Conservation (phyloP, 2,113 vertebrate genomes). For the Perca schrenkii region DNA sequence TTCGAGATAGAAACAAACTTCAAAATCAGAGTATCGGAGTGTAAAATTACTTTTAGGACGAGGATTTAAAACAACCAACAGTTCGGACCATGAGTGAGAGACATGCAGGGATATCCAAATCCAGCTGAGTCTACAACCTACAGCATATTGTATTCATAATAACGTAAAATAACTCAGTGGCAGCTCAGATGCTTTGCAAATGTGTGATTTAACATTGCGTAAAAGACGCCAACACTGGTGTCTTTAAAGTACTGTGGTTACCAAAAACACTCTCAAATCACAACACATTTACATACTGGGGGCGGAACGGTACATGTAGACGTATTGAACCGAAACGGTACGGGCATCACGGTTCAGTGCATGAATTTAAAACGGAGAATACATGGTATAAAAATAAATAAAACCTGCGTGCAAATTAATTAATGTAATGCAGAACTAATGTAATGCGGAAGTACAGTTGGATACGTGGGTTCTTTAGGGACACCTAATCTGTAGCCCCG, state of each 20-base stretch:
- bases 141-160: not conserved
- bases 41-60: not conserved
- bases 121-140: not conserved
- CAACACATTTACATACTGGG: not conserved
- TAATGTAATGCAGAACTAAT: no score
- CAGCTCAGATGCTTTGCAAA: not conserved
- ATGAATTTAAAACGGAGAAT: no score
- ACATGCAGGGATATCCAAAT: not conserved
- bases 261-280: not conserved
- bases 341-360: no score
- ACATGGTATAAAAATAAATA: no score
- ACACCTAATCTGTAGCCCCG: no score
- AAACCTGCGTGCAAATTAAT: no score
- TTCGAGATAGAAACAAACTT: constrained; percentile 4
- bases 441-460: no score
- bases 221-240: not conserved
- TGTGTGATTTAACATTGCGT: not conserved
- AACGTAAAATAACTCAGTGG: not conserved
- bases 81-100: constrained; percentile 29
- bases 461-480: no score
- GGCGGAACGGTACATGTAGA: no score
- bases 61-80: constrained; percentile 10
- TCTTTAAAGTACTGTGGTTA: not conserved
- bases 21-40: not conserved
- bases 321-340: no score